Conservation (phyloP, 1,140 invertebrate genomes). For the Coenobita brevimanus region DNA sequence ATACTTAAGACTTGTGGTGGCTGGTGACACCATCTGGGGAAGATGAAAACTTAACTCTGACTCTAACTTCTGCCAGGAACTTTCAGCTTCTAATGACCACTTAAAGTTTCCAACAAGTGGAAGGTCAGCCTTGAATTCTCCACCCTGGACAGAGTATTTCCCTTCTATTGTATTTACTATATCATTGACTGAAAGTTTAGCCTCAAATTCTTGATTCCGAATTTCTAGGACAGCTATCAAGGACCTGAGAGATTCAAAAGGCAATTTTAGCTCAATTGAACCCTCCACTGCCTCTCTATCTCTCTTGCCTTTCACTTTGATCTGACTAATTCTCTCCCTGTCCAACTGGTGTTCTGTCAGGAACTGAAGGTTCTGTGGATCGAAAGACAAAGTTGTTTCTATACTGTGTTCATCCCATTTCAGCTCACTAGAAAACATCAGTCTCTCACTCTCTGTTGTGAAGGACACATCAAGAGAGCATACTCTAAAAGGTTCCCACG, state of each 20-base stretch:
- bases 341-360: neutral
- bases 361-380: neutral
- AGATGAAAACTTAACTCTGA: neutral
- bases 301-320: neutral
- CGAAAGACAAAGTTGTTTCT: neutral
- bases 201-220: neutral
- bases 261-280: slow-evolving; percentile 8
- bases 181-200: slow-evolving; percentile 11
- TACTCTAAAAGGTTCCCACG: slow-evolving; percentile 35
- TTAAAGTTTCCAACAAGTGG: slow-evolving; percentile 28
- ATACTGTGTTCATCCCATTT: slow-evolving; percentile 4
- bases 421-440: neutral
- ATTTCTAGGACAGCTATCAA: neutral
- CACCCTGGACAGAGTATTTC: neutral
- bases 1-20: slow-evolving; percentile 2
- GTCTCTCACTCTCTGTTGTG: slow-evolving; percentile 39
- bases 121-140: slow-evolving; percentile 8
- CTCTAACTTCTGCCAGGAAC: slow-evolving; percentile 12
- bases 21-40: neutral
- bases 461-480: neutral
- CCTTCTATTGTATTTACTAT: slow-evolving; percentile 13
- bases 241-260: neutral
- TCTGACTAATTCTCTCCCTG: neutral
- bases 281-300: neutral
- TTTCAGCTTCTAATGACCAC: slow-evolving; percentile 17